These are phyloP conservation scores for Phortica magna DNA, from an alignment of 2,888 invertebrate species.

Conservation along the genomic window DNA sequence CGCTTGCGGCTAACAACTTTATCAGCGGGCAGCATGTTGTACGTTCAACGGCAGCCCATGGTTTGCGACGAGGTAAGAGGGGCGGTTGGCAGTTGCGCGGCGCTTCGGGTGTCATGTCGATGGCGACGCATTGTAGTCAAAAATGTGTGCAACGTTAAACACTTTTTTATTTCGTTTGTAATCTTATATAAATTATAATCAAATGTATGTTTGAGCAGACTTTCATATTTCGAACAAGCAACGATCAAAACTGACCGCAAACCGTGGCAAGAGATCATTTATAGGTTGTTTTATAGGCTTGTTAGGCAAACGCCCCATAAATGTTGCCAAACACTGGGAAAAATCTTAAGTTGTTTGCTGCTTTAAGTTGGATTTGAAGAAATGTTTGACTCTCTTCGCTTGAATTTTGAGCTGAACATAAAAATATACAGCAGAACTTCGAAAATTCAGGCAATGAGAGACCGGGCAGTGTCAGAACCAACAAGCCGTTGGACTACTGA, in stretches of 20 bases:
- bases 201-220: background rate
- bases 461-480: too few species aligned
- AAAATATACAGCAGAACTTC: too few species aligned
- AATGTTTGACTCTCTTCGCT: too few species aligned
- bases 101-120: conserved; percentile 24
- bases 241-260: conserved; percentile 8
- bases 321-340: background rate
- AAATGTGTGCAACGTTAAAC: conserved; percentile 57
- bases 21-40: conserved; percentile 1
- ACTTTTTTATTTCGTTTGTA: conserved; percentile 41
- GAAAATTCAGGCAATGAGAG: too few species aligned
- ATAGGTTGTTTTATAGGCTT: conserved; percentile 2
- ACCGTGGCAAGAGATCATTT: conserved; percentile 17
- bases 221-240: background rate
- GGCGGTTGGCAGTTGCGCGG: background rate
- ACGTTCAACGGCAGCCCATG: background rate
- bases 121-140: background rate
- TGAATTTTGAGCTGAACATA: too few species aligned
- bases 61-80: background rate
- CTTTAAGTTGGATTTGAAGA: too few species aligned
- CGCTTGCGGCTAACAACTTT: conserved; percentile 29
- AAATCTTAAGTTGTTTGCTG: background rate
- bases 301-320: conserved; percentile 22
- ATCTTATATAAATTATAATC: conserved; percentile 29
- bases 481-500: too few species aligned